Evolutionary conservation across 2,113 vertebrate species (phyloP).

Genomic region (Uria aalge): DNA sequence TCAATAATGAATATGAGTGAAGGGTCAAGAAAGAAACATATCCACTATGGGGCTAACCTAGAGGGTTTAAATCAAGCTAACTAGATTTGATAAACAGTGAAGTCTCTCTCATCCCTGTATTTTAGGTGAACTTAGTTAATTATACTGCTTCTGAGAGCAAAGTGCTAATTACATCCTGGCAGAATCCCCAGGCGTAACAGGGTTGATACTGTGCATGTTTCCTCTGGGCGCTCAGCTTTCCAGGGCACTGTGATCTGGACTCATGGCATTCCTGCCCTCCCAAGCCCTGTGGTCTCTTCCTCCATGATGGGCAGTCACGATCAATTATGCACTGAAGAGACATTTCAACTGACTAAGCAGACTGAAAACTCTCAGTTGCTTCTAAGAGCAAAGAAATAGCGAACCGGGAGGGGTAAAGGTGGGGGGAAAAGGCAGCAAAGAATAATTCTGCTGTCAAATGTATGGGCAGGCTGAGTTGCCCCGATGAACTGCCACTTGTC

Average conservation of each 20-base stretch:
- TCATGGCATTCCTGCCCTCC: neutral
- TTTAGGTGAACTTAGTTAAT: neutral
- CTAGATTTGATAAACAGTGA: conserved; percentile 27
- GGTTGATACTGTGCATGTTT: neutral
- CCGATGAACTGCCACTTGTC: neutral
- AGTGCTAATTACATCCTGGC: neutral
- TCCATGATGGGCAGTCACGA: neutral
- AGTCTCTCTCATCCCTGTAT: neutral
- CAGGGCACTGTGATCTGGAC: neutral
- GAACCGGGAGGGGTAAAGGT: neutral
- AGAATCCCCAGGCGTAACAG: neutral
- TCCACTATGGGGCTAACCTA: neutral
- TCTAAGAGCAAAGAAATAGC: accelerated
- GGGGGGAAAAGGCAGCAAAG: neutral
- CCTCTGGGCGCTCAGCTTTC: neutral
- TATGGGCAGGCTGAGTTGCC: neutral
- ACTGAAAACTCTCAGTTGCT: neutral
- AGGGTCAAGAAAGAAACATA: conserved; percentile 46
- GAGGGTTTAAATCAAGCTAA: conserved; percentile 49
- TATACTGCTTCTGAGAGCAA: neutral
- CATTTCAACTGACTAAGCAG: neutral
- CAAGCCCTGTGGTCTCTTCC: neutral
- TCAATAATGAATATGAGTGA: conserved; percentile 68
- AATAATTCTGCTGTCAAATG: neutral
- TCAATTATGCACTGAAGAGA: neutral